Evolutionary conservation across 2,797 vertebrate species (phyloP).

Genomic region (Loriculus beryllinus): DNA sequence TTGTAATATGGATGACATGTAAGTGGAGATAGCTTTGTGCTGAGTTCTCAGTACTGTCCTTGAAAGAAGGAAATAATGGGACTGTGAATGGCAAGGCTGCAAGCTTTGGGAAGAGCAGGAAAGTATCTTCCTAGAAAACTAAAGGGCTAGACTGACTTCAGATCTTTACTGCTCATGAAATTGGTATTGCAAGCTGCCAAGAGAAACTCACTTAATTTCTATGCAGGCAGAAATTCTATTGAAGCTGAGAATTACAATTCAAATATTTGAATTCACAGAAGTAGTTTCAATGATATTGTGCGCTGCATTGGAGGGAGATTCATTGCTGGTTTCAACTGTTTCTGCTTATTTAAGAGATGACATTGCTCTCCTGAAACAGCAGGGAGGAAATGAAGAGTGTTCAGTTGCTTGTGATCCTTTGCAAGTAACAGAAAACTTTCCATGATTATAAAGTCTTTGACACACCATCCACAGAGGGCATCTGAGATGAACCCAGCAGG

Average conservation of each 20-base stretch:
- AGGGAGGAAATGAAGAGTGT: background rate
- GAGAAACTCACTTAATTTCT: background rate
- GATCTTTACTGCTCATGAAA: background rate
- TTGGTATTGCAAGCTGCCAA: background rate
- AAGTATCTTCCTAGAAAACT: background rate
- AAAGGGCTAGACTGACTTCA: background rate
- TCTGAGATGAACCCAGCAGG: background rate
- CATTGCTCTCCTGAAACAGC: background rate
- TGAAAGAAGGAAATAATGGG: background rate
- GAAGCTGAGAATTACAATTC: background rate
- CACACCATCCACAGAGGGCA: background rate
- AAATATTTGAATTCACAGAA: background rate
- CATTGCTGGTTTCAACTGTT: background rate
- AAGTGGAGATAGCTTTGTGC: background rate
- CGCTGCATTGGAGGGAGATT: background rate
- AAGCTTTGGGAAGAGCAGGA: background rate
- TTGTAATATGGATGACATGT: rapidly evolving
- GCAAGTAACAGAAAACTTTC: background rate
- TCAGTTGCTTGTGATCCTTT: conserved; percentile 13
- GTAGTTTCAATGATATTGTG: background rate
- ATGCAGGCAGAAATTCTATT: background rate
- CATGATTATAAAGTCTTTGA: background rate
- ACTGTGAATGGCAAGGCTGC: background rate
- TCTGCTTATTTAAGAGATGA: background rate
- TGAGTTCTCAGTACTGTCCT: background rate